A percentile compares a stretch with the other conserved stretches of the same genome.
These are phyloP conservation scores for Machimus atricapillus DNA, from an alignment of 2,888 invertebrate genomes.

Conservation along the genomic window DNA sequence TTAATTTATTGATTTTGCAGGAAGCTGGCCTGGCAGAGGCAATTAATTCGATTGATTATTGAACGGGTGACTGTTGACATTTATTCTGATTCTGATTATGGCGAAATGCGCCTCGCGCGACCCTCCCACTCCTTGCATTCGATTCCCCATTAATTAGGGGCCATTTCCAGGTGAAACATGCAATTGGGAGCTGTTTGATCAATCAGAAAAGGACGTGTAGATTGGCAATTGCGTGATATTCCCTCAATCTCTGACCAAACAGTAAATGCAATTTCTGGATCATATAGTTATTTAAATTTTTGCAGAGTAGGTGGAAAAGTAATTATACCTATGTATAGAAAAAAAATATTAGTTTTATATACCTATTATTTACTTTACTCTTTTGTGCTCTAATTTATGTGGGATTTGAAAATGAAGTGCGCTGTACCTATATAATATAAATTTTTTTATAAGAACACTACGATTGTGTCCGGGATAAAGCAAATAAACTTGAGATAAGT, in stretches of 20 bases:
- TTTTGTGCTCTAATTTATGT: too few relatives aligned
- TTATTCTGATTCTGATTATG: conserved; percentile 24
- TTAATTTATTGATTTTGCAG: conserved; percentile 43
- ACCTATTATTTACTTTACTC: too few relatives aligned
- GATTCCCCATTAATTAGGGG: background rate
- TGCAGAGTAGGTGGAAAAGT: too few relatives aligned
- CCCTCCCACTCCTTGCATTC: background rate
- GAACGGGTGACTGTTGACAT: conserved; percentile 34
- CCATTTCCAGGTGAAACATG: background rate
- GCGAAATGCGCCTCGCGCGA: background rate
- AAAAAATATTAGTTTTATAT: too few relatives aligned
- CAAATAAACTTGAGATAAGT: too few relatives aligned
- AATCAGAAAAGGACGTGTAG: background rate
- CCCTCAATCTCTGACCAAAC: background rate
- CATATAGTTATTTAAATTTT: background rate
- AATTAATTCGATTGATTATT: conserved; percentile 34
- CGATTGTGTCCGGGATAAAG: too few relatives aligned
- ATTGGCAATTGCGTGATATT: background rate
- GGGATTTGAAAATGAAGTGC: too few relatives aligned
- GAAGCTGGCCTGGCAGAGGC: conserved; percentile 26
- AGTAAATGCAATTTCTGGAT: background rate
- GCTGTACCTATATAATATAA: too few relatives aligned
- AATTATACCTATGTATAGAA: too few relatives aligned
- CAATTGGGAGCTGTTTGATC: background rate
- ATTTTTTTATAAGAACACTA: too few relatives aligned